Base-by-base conservation (phyloP, 2,797 vertebrate genomes). In the Acanthurus leucopareius region DNA sequence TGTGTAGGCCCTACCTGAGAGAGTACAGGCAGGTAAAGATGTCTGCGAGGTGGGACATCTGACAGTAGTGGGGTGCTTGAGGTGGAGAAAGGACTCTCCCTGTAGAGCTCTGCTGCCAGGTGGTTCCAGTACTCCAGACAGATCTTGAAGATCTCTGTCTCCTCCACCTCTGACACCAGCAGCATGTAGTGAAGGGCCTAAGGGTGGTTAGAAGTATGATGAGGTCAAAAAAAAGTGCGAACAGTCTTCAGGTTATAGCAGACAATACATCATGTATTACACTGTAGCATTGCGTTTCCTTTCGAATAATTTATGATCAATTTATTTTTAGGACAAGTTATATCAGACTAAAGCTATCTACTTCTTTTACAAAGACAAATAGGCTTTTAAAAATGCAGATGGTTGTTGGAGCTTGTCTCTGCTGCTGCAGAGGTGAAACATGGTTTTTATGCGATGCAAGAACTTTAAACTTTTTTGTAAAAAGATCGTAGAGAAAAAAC, bases 91-190 rank as follows among this genome's bases (percentile, higher is more conserved):
- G 98, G 98, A 84, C 97, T 99, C 89, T 99, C 98, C 82, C 97
- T 95, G 89, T 99, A 99, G 3, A 99, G 96, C 91, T 99, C 98
- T 42, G 98, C 97, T 38, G 98, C 97, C 90, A 99, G 92, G 84
- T 99, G 98, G 94, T 99, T 99, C 98, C 98, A 99, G 90, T 99
- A 99, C 79, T 99, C 98, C 73, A 99, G 94, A 68, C 98, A 99
- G 81, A 99, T 99, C 94, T 99, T 99, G 78, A 99, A 99, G 86
- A 99, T 99, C 95, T 99, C 98, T 0, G 98, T 99, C 95, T 99
- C 98, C 90, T 99, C 98, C 75, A 99, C 97, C 94, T 99, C 98
- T 0, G 98, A 99, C 69, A 99, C 98, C 93, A 99, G 69, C 79
- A 99, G 89, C 98, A 99, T 99, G 89, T 84, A 94, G 85, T 94